Base-by-base conservation (phyloP, 2,113 vertebrate genomes). In the Coryphaenoides rupestris region DNA sequence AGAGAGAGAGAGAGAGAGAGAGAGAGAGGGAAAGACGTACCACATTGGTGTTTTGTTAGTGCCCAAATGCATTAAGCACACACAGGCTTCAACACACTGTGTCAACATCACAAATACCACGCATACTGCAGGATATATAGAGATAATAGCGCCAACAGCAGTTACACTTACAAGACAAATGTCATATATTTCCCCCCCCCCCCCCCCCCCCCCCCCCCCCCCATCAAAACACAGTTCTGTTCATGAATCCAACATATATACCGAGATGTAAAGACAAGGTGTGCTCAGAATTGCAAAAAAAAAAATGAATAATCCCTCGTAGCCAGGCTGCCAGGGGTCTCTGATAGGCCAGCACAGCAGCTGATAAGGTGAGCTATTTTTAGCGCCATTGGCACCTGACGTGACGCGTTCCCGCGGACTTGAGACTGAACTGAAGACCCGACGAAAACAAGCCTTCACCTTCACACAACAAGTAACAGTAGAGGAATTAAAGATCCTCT, bases 361-460 rank as follows among this genome's bases (percentile, higher is more conserved):
- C 68, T 66, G 64, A 76, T 62, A 69, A 50, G 70, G 66, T 66
- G 66, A 60, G 84, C 71, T 91, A 91, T 91, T 91, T 91, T 90
- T 90, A 89, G 89, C 80, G 75, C 58, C 78, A 68, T 52, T 53
- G 21, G 60, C 12, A 47, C 68, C 33, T 40, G 33, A 40, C 33
- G 33, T 40, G 33, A 7, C 33, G 33, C 9, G 33, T 40, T 40
- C 33, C 33, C 33, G 33, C 33, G 33, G 9, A 40, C 77, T 84
- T 72, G 63, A 73, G 65, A 81, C 64, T 63, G 69, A 62, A 80
- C n/a, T n/a, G 76, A 75, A 76, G 66, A 74, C 67, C n/a, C n/a
- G n/a, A 60, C 83, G 74, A 60, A 45, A 9, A 45, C 50, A n/a
- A n/a, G n/a, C n/a, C n/a, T n/a, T n/a, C n/a, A n/a, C 74, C 33